Base-by-base conservation (phyloP, 1,140 invertebrate species). In the Brachionus manjavacas region DNA sequence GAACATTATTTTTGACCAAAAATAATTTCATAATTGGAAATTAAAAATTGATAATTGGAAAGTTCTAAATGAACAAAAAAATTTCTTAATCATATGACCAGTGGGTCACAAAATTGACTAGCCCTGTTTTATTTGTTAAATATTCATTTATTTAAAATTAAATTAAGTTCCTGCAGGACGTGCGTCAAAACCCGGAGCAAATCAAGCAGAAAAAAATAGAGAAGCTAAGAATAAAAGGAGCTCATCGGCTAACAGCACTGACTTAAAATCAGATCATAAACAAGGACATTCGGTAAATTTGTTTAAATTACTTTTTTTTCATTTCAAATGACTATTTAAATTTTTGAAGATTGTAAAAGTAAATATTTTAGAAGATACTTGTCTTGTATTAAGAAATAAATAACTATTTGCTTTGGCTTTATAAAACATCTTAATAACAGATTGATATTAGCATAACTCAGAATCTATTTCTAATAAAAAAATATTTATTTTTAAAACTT, bases 141-240 rank as follows among this genome's bases (percentile, higher is more conserved):
- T 35, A 35, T 35, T 35, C 7, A 0, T 6, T 35, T 7, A 35
- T 35, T 35, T 0, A 35, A 35, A 16, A 14, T 31, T 31, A n/a
- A 68, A n/a, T 68, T 31, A n/a, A 49, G 79, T 25, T 41, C 35
- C 68, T 12, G 46, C 43, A 0, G 80, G 74, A 35, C 28, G 70
- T 85, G 86, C 3, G 86, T 87, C 70, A 28, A 85, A 25, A 87
- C 88, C 23, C 74, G 83, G 55, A 9, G 4, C 23, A 74, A 88
- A 80, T 86, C 87, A 9, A 87, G 86, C 25, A 35, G 79, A 81
- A 20, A 60, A 20, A 14, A 60, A 68, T 31, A 81, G 52, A 35
- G 52, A 81, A 20, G 14, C 35, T 12, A 60, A 43, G 9, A 68
- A 43, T 46, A 81, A 81, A 68, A 41, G 79, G 66, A 81, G 79